Conservation (phyloP, 2,888 invertebrate genomes). For the Dysmachus trigonus region DNA sequence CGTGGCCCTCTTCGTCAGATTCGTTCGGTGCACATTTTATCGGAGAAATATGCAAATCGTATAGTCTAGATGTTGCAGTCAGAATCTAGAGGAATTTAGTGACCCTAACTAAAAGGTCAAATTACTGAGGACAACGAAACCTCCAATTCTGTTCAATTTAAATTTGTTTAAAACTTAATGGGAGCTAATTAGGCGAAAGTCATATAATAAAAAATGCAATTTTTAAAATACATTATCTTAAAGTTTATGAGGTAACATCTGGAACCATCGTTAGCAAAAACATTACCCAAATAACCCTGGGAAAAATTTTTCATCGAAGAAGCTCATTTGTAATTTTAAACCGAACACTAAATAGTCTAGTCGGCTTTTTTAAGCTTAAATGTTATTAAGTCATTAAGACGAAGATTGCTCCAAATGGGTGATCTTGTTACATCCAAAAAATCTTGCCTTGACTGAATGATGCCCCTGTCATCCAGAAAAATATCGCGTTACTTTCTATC, state of each 20-base stretch:
- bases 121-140: background rate
- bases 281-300: background rate
- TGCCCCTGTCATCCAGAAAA: background rate
- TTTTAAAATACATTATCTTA: background rate
- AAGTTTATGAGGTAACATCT: background rate
- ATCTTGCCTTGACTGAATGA: background rate
- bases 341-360: background rate
- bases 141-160: background rate
- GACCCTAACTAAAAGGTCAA: background rate
- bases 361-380: background rate
- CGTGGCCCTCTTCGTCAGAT: conserved; percentile 33
- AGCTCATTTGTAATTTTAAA: background rate
- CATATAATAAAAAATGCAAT: background rate
- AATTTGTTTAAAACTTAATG: background rate
- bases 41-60: background rate
- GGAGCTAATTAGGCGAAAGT: background rate
- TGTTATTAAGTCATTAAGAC: background rate
- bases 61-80: background rate
- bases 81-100: background rate
- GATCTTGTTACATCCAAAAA: background rate
- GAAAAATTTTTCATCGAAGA: background rate
- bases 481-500: background rate
- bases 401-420: background rate
- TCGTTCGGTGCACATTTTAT: conserved; percentile 34
- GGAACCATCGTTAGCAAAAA: background rate